Base-by-base conservation (phyloP, 2,888 invertebrate species). In the Hirtodrosophila duncani region DNA sequence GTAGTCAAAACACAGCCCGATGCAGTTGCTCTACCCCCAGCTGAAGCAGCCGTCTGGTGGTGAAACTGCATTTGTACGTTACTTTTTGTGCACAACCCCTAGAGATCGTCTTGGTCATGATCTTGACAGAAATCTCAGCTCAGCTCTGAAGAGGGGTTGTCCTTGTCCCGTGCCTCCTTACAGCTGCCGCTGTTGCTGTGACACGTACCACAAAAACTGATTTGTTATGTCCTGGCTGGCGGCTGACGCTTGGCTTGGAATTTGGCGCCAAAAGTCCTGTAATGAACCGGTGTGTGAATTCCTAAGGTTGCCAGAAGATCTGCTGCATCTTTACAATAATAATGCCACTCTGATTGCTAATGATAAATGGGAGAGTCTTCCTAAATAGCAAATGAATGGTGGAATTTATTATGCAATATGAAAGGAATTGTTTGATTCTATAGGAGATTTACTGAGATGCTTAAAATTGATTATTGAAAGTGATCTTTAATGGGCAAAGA, bases 61-160 rank as follows among this genome's bases (percentile, higher is more conserved):
- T 63, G 48, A 37, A 75, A 77, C 49, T 80, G 72, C 80, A 80
- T 59, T 69, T 36, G 51, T 48, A 46, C 80, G 62, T 75, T 75
- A 71, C 64, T 52, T 74, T 59, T 29, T 6, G 18, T n/a, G 16
- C 16, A 14, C 50, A 66, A 63, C 63, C 67, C 67, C 52, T 63
- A 38, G 45, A 9, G 26, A 9, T 26, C 26, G 26, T 10, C 9
- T 16, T 16, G 38, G 29, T 34, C 46, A 45, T 50, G 67, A 63
- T 72, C 65, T 74, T 71, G 44, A 39, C 37, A 68, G 61, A 44
- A 64, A 61, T 69, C 61, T 45, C 50, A 9, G 48, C 13, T 10
- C 6, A 26, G 43, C 58, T 53, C 31, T 30, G 13, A 9, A 18
- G 45, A 63, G 67, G 67, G 64, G 63, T 66, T 55, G 50, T 55